Evolutionary conservation across 2,797 vertebrate species (phyloP).

Genomic region (Apodemus agrarius): DNA sequence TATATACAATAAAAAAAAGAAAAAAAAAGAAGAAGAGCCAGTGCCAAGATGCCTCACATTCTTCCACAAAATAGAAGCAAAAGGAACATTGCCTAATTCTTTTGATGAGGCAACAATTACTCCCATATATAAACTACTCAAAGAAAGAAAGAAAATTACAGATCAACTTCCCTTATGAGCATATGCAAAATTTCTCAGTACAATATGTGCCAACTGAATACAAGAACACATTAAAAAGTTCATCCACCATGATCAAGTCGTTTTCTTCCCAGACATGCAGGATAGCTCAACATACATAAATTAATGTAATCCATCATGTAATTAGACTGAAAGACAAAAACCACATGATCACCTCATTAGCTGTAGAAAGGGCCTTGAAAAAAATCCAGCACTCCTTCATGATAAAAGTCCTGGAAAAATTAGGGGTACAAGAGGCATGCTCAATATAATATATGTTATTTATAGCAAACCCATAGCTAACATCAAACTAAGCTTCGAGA

Average conservation of each 20-base stretch:
- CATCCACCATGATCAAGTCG: background rate
- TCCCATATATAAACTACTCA: background rate
- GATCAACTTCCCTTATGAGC: background rate
- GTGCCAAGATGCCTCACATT: background rate
- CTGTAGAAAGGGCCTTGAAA: background rate
- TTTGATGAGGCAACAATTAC: background rate
- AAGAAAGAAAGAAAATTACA: background rate
- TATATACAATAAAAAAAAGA: too few relatives aligned
- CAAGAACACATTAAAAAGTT: background rate
- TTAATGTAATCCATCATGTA: background rate
- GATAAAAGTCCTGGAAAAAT: background rate
- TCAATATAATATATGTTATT: background rate
- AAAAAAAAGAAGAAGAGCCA: background rate
- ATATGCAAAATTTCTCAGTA: background rate
- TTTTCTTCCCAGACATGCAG: background rate
- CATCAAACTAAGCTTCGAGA: background rate
- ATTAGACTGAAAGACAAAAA: background rate
- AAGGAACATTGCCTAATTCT: background rate
- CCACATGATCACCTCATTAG: background rate
- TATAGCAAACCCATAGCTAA: background rate
- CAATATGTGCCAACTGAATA: background rate
- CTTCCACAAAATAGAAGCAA: background rate
- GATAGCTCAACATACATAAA: background rate
- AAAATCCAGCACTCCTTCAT: background rate
- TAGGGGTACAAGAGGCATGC: background rate